Percentiles rank a stretch among this genome's conserved stretches.
phyloP scores from a whole-genome alignment of 1,140 invertebrate species.

The Drosophila pachea region DNA sequence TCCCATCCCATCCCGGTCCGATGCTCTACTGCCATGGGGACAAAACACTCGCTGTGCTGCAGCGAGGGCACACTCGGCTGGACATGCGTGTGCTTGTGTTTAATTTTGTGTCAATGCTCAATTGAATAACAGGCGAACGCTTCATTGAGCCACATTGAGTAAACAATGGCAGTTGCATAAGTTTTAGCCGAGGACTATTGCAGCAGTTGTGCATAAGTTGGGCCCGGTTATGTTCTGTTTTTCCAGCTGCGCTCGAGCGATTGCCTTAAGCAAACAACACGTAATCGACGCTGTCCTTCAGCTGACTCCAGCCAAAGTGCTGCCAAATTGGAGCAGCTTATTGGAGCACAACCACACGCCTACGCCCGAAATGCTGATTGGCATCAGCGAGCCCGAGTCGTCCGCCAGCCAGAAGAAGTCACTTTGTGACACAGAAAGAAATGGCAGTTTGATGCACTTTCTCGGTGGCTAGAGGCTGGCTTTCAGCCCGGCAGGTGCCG shows the following conservation, averaged over 20 bases:
- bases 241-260: background rate
- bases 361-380: background rate
- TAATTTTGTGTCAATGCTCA: constrained; percentile 71
- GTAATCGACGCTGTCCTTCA: constrained; percentile 21
- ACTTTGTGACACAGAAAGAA: constrained; percentile 39
- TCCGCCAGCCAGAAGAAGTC: constrained; percentile 22
- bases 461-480: too few species aligned
- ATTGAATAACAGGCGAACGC: constrained; percentile 66
- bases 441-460: constrained; percentile 54
- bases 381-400: too few species aligned
- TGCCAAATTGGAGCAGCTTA: constrained; percentile 45
- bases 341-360: constrained; percentile 41
- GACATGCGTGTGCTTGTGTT: constrained; percentile 45
- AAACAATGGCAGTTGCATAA: constrained; percentile 26
- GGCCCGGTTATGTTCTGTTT: constrained; percentile 14
- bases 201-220: constrained; percentile 32
- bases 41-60: background rate
- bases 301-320: constrained; percentile 8
- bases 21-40: background rate
- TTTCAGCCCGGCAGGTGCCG: background rate
- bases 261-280: background rate
- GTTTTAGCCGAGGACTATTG: constrained; percentile 38
- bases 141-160: constrained; percentile 46
- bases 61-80: constrained; percentile 32
- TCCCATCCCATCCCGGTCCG: background rate